These are phyloP conservation scores for Saccostrea glomerata DNA, from an alignment of 1,140 invertebrate genomes.

Conservation along the genomic window DNA sequence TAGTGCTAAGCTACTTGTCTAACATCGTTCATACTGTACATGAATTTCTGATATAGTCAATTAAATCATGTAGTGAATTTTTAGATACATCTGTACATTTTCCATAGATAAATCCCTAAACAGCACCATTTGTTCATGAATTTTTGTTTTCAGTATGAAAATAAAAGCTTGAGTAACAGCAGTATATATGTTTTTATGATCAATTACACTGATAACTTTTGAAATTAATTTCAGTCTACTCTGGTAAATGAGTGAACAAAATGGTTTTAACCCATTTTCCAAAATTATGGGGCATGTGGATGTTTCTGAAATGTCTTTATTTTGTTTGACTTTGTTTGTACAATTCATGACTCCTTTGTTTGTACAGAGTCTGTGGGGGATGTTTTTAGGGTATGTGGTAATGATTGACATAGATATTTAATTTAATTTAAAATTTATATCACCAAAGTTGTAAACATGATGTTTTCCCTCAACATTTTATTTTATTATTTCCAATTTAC, in stretches of 20 bases:
- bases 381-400: too few species aligned
- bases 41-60: neutral
- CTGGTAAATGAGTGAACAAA: neutral
- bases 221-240: constrained; percentile 15
- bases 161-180: neutral
- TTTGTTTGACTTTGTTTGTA: neutral
- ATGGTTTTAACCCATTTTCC: neutral
- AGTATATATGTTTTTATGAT: neutral
- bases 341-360: neutral
- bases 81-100: neutral
- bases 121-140: too few species aligned
- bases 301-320: neutral
- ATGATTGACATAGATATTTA: too few species aligned
- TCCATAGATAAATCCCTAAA: neutral
- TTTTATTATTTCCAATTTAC: too few species aligned
- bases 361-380: too few species aligned
- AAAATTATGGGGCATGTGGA: constrained; percentile 13
- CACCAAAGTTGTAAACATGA: too few species aligned
- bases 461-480: too few species aligned
- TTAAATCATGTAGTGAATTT: neutral
- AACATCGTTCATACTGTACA: too few species aligned
- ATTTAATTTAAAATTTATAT: too few species aligned
- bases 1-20: too few species aligned
- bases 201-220: neutral
- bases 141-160: too few species aligned